These are phyloP conservation scores for Heterochromis multidens DNA, from an alignment of 2,113 vertebrate species.

Conservation along the genomic window DNA sequence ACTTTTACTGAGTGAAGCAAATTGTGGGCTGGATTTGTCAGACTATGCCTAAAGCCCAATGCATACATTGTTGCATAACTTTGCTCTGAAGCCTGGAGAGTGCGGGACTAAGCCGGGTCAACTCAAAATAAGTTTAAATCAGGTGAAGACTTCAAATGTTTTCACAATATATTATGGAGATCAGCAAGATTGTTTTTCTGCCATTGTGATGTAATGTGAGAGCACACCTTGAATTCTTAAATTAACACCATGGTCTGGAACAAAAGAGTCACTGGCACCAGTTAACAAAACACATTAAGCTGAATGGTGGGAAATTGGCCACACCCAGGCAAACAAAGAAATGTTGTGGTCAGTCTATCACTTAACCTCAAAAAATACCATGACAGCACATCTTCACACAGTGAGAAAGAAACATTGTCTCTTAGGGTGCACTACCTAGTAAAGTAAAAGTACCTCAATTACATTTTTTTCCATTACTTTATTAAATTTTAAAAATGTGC, in stretches of 20 bases:
- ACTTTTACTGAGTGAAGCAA: not conserved
- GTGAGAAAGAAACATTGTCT: not conserved
- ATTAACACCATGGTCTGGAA: slow-evolving; percentile 26
- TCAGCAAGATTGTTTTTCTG: not conserved
- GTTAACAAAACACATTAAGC: slow-evolving; percentile 29
- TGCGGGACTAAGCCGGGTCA: not conserved
- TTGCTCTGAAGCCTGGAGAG: not conserved
- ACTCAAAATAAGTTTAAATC: not conserved
- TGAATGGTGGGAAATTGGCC: slow-evolving; percentile 65
- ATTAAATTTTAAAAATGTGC: not conserved
- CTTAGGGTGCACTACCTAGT: not conserved
- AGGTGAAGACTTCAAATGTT: not conserved
- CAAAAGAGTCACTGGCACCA: slow-evolving; percentile 44
- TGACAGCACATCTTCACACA: not conserved
- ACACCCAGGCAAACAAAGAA: slow-evolving; percentile 52
- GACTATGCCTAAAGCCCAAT: slow-evolving; percentile 24
- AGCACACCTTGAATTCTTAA: slow-evolving; percentile 18
- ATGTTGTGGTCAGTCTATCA: slow-evolving; percentile 35
- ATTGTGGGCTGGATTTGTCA: slow-evolving; percentile 11
- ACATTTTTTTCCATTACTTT: not conserved
- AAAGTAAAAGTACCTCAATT: not conserved
- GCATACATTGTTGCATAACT: slow-evolving; percentile 36
- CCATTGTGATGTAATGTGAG: not conserved
- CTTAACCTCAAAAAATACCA: slow-evolving; percentile 6
- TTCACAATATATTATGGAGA: not conserved